These are phyloP conservation scores for Crepidodera aurea DNA, from an alignment of 2,888 invertebrate genomes.

Conservation along the genomic window DNA sequence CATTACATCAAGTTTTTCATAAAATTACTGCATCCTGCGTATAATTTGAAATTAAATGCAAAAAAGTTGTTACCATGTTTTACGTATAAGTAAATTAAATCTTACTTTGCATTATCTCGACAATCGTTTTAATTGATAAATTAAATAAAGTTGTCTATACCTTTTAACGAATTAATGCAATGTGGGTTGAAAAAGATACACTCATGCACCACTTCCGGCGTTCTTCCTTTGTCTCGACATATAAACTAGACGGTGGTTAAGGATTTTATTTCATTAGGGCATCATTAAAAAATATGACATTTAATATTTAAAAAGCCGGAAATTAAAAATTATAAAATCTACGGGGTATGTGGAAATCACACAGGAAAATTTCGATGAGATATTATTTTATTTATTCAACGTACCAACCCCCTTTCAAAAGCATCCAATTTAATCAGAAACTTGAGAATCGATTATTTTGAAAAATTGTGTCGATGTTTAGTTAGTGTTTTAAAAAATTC, in stretches of 20 bases:
- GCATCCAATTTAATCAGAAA: too few relatives aligned
- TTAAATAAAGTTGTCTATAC: conserved; percentile 29
- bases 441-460: too few relatives aligned
- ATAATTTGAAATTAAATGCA: too few relatives aligned
- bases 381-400: too few relatives aligned
- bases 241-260: conserved; percentile 15
- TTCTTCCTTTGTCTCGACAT: conserved; percentile 35
- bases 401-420: too few relatives aligned
- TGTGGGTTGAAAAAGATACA: conserved; percentile 32
- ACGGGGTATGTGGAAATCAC: too few relatives aligned
- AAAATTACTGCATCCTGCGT: too few relatives aligned
- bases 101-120: not conserved
- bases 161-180: conserved; percentile 26
- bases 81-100: not conserved
- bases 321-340: conserved; percentile 15
- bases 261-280: conserved; percentile 35
- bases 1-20: too few relatives aligned
- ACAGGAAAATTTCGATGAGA: too few relatives aligned
- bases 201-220: conserved; percentile 35
- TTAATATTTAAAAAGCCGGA: conserved; percentile 25
- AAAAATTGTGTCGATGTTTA: too few relatives aligned
- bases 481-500: too few relatives aligned
- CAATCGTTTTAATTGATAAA: conserved; percentile 28
- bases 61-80: too few relatives aligned
- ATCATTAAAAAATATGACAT: conserved; percentile 25